phyloP scores from a whole-genome alignment of 2,113 vertebrate genomes.

The Macquaria ambigua region DNA sequence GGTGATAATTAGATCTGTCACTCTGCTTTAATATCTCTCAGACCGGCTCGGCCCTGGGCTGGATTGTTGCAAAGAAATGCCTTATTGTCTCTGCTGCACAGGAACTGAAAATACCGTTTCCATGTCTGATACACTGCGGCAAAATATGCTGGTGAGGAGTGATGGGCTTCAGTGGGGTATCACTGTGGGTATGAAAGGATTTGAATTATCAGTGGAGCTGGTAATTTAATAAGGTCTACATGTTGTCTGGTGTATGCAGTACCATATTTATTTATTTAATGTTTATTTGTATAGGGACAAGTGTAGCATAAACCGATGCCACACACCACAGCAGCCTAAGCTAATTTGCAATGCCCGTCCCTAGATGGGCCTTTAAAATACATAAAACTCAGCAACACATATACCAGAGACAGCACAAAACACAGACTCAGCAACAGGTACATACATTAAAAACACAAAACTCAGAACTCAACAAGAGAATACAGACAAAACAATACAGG shows the following conservation, averaged over 20 bases:
- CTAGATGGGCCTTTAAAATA: no score
- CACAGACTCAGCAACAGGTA: no score
- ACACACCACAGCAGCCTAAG: no score
- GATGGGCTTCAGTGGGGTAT: slow-evolving; percentile 41
- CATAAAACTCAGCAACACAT: no score
- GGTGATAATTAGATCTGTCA: slow-evolving; percentile 83
- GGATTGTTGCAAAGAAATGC: slow-evolving; percentile 68
- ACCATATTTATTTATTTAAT: neutral
- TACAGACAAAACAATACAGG: no score
- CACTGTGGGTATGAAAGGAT: slow-evolving; percentile 12
- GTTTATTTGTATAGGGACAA: no score
- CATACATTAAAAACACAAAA: no score
- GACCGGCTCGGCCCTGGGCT: slow-evolving; percentile 42
- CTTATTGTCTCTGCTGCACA: slow-evolving; percentile 67
- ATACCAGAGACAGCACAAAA: no score
- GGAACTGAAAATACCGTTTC: slow-evolving; percentile 48
- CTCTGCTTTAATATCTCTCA: slow-evolving; percentile 76
- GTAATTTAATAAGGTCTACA: neutral
- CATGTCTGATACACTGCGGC: slow-evolving; percentile 16
- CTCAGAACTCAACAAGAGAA: no score
- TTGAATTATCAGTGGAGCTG: neutral
- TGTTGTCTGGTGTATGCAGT: slow-evolving; percentile 1
- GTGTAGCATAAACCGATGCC: no score
- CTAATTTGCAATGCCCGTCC: no score
- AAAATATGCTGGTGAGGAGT: slow-evolving; percentile 72